Evolutionary conservation across 2,888 invertebrate species (phyloP).

Genomic region (Dioctria rufipes): DNA sequence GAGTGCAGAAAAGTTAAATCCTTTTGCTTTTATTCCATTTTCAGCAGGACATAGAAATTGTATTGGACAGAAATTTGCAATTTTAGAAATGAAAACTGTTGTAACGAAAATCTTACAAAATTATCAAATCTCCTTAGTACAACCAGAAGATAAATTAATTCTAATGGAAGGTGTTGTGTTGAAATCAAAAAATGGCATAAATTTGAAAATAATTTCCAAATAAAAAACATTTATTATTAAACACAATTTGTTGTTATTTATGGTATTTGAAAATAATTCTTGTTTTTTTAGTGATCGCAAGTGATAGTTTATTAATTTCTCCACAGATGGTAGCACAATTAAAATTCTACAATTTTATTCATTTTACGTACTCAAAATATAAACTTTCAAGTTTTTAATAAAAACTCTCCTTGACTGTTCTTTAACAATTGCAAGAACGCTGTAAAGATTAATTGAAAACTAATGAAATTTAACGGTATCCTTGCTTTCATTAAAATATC

Average conservation of each 20-base stretch:
- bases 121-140: constrained; percentile 56
- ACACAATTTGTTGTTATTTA: background rate
- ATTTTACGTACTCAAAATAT: no score
- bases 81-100: constrained; percentile 60
- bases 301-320: background rate
- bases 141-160: constrained; percentile 56
- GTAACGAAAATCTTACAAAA: constrained; percentile 58
- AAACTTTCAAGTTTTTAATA: no score
- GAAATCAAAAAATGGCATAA: constrained; percentile 59
- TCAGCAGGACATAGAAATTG: constrained; percentile 61
- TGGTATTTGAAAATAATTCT: no score
- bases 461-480: no score
- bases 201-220: constrained; percentile 50
- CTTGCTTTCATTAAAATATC: no score
- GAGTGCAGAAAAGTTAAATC: constrained; percentile 59
- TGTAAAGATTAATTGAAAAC: no score
- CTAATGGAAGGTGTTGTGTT: constrained; percentile 57
- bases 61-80: constrained; percentile 61
- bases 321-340: background rate
- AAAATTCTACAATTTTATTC: background rate
- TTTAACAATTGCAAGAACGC: no score
- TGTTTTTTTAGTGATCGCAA: no score
- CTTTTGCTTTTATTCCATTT: constrained; percentile 60
- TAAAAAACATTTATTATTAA: background rate
- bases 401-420: no score